Base-by-base conservation (phyloP, 1,140 invertebrate genomes). In the Coelopa frigida region DNA sequence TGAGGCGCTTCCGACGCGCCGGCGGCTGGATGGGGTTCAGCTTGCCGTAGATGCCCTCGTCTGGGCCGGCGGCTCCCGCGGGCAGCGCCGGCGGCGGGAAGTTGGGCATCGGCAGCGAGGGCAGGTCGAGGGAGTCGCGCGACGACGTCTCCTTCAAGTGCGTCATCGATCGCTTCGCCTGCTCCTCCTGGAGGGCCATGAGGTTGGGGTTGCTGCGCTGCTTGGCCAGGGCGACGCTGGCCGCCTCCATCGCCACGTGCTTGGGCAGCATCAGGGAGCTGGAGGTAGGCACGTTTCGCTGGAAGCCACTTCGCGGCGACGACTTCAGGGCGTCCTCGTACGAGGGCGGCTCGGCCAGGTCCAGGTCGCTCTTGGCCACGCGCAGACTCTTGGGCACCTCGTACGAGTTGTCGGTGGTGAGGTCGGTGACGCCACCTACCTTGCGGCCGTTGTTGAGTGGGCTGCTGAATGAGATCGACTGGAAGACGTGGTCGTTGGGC, bases 401-500 rank as follows among this genome's bases (percentile, higher is more conserved):
- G 44, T 69, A 68, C 10, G 59, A 51, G 20, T 61, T 49, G 14
- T 48, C 48, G 3, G 14, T 33, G 7, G 24, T 38, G 24, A 45
- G 36, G 43, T 47, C 50, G 27, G 40, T 20, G 2, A 58, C 38
- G 5, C 49, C 58, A 6, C 47, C 56, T 0, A 47, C 31, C 48
- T 54, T 54, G 20, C 57, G 56, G n/a, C n/a, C n/a, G 1, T 55
- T 52, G 40, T 59, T 57, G 26, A 70, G 29, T 6, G 67, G 66
- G 54, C 66, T 70, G 32, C 51, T 59, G 43, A 70, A 69, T 26
- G 60, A 55, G 17, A 70, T 64, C 2, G 58, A 32, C 33, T 54
- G 53, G 3, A 69, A 69, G 8, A 70, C 58, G 29, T 50, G 45
- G 48, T 70, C 66, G 27, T 61, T 61, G 18, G 50, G 57, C 43